Conservation (phyloP, 2,113 vertebrate species). For the Suricata suricatta region DNA sequence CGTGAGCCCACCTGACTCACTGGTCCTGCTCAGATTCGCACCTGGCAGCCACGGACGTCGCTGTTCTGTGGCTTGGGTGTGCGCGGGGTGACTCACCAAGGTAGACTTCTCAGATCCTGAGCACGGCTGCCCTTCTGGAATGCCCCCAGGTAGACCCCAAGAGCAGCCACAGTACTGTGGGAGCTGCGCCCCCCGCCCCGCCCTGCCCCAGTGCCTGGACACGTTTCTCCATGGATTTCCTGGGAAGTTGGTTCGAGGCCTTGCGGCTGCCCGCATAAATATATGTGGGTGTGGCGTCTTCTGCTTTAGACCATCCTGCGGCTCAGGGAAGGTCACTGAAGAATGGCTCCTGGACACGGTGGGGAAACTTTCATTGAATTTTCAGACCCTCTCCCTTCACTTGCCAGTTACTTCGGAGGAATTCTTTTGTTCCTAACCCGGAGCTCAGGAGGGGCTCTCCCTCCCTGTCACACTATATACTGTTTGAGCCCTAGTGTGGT, state of each 20-base stretch:
- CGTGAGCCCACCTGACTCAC: not conserved
- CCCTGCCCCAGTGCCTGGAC: not conserved
- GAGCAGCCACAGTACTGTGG: not conserved
- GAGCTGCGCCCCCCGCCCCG: not conserved
- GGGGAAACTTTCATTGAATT: not conserved
- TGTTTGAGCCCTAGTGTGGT: conserved; percentile 41
- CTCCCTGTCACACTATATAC: not conserved
- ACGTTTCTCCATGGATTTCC: not conserved
- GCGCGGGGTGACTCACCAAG: conserved; percentile 37
- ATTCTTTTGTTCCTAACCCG: not conserved
- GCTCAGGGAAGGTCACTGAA: not conserved
- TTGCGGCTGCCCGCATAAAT: not conserved
- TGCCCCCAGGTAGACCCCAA: not conserved
- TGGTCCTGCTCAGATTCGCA: conserved; percentile 3
- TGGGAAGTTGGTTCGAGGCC: not conserved
- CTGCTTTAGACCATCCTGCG: not conserved
- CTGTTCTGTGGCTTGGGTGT: conserved; percentile 50
- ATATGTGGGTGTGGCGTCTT: not conserved
- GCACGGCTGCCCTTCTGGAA: not conserved
- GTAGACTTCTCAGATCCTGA: conserved; percentile 50
- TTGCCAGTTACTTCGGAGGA: not conserved
- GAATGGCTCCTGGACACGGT: not conserved
- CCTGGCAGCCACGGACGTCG: conserved; percentile 12
- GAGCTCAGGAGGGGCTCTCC: not conserved
- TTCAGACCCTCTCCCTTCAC: not conserved